Evolutionary conservation across 2,113 vertebrate species (phyloP), one percentile per base, ranked within the genome.

Genomic region (Marmota flaviventris): DNA sequence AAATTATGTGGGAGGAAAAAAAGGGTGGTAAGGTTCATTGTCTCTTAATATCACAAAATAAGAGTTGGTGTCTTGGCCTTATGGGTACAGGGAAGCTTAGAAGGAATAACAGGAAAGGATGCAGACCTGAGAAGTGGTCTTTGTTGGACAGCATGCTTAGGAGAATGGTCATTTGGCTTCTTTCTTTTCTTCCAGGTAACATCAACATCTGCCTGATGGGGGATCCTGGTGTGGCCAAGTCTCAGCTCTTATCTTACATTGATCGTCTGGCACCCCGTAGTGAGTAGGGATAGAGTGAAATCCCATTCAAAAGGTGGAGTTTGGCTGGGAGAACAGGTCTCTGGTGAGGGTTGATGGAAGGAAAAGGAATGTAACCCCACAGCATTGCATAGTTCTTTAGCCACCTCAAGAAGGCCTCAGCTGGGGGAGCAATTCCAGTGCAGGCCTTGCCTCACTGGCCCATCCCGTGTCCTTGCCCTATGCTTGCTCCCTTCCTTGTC

Each of bases 171-270:
- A 51, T 32, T 63, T 7, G 42, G 42, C 56, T 92, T 90, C 45
- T 1, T 76, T 42, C 5, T 45, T 10, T 83, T 24, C 92, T 32
- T 45, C 29, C 39, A 99, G 99, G 99, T 14, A 99, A 98, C 97
- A 99, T 99, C 85, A 99, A 99, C 96, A 99, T 99, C 97, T 99
- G 99, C 97, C 98, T 99, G 91, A 99, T 99, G 99, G 99, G 99
- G n/a, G 99, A 99, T 90, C 99, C 99, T 0, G 99, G 99, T 32
- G 99, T 99, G 9, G 99, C 99, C 75, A 99, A 99, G 96, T 99
- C 99, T 18, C 99, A 99, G 98, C 99, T 99, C 77, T 98, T 99
- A 20, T 99, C 99, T 25, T 99, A 99, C 96, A 99, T 99, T 0
- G 99, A 99, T 94, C 99, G 99, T 1, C 98, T 99, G 96, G 99